These are phyloP conservation scores for Anadara kagoshimensis DNA, from an alignment of 1,140 invertebrate genomes.

Conservation along the genomic window DNA sequence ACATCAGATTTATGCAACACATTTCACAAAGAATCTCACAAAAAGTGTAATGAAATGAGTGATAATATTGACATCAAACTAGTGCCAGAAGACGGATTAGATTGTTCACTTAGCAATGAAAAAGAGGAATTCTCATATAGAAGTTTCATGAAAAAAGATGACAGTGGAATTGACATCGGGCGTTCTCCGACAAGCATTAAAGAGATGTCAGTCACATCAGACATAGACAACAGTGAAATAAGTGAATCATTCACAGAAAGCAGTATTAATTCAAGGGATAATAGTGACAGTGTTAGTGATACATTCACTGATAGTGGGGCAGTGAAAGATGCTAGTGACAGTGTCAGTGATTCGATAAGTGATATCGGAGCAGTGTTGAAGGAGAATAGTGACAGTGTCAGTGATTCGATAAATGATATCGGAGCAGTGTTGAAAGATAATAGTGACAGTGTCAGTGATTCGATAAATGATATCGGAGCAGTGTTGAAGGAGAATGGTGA, in stretches of 20 bases:
- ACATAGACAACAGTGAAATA: conserved; percentile 18
- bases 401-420: not conserved
- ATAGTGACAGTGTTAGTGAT: not conserved
- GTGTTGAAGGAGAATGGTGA: not conserved
- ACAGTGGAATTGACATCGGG: conserved; percentile 70
- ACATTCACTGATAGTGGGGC: conserved; percentile 1
- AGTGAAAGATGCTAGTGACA: conserved; percentile 4
- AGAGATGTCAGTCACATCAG: conserved; percentile 45
- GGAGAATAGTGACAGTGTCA: too few species aligned
- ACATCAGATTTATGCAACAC: too few species aligned
- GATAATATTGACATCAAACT: too few species aligned
- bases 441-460: conserved; percentile 1
- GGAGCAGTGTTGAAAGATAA: not conserved
- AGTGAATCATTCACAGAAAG: not conserved
- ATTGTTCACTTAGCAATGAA: too few species aligned
- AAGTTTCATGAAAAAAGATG: conserved; percentile 66
- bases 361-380: too few species aligned
- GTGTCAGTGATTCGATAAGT: conserved; percentile 14
- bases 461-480: not conserved
- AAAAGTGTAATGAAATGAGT: too few species aligned
- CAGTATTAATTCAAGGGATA: not conserved
- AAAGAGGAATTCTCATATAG: too few species aligned
- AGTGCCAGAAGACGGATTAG: too few species aligned
- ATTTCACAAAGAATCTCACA: too few species aligned
- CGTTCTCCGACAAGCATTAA: conserved; percentile 55